phyloP scores from a whole-genome alignment of 37 sponge, comb jelly and placozoan species.

The Theonella swinhoei region DNA sequence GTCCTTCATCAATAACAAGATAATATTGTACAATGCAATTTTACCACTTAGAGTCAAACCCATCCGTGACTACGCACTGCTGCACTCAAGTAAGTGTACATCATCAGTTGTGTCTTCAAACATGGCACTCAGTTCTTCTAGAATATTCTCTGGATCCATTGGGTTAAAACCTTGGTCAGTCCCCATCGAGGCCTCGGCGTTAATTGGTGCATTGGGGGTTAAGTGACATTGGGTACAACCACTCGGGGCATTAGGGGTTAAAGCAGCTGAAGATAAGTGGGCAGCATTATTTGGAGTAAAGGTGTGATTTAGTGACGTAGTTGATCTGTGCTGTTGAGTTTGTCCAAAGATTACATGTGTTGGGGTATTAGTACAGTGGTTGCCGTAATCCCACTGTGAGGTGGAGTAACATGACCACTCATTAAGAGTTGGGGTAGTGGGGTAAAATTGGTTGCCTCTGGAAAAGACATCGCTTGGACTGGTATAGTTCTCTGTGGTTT shows the following conservation, averaged over 20 bases:
- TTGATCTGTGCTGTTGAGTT: not conserved
- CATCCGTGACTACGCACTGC: too few relatives aligned
- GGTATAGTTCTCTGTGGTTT: not conserved
- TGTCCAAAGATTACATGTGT: not conserved
- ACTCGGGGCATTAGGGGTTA: too few relatives aligned
- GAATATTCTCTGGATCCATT: not conserved
- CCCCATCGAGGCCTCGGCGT: too few relatives aligned
- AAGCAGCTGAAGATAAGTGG: too few relatives aligned
- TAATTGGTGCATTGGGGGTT: too few relatives aligned
- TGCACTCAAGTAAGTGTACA: too few relatives aligned
- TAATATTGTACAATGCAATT: too few relatives aligned
- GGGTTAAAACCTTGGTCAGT: not conserved
- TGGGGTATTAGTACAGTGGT: not conserved
- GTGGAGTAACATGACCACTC: not conserved
- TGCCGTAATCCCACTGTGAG: not conserved
- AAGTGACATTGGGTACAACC: too few relatives aligned
- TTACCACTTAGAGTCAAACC: too few relatives aligned
- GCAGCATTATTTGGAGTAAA: not conserved
- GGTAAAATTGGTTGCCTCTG: not conserved
- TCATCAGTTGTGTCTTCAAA: not conserved
- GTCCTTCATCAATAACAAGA: too few relatives aligned
- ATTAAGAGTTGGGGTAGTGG: not conserved
- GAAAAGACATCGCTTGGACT: not conserved
- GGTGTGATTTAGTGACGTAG: not conserved
- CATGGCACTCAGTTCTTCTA: conserved; percentile 4